Conservation (phyloP, 2,888 invertebrate species). For the Gonocerus acuteangulatus region DNA sequence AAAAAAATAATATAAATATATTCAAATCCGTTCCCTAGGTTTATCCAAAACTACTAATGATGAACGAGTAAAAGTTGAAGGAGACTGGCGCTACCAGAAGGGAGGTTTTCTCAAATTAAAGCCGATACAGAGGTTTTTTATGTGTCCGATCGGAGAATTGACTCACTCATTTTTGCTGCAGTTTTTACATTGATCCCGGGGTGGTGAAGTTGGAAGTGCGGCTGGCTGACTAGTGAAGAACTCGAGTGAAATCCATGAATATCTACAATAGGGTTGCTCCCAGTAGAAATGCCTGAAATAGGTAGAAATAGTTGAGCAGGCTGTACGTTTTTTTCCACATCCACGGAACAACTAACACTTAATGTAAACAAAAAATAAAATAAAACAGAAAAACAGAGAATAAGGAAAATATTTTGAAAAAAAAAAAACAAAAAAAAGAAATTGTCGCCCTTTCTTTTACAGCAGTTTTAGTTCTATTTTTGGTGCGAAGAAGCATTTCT, state of each 20-base stretch:
- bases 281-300: constrained; percentile 20
- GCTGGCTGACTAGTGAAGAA: constrained; percentile 13
- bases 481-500: too few species aligned
- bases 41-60: too few species aligned
- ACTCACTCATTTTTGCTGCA: constrained; percentile 22
- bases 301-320: constrained; percentile 18
- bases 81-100: background rate
- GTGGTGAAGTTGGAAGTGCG: constrained; percentile 16
- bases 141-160: constrained; percentile 6
- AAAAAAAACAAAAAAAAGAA: too few species aligned
- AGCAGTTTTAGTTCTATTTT: too few species aligned
- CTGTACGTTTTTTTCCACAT: constrained; percentile 13
- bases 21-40: too few species aligned
- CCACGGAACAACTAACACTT: constrained; percentile 1
- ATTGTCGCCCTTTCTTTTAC: too few species aligned
- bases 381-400: too few species aligned
- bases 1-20: too few species aligned
- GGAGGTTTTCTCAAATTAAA: background rate
- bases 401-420: too few species aligned
- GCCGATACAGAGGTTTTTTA: constrained; percentile 1
- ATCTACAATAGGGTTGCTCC: constrained; percentile 22
- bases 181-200: constrained; percentile 21
- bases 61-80: background rate
- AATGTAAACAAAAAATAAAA: too few species aligned
- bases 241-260: constrained; percentile 16